phyloP scores from a whole-genome alignment of 1,140 invertebrate species.

The Cotesia typhae region DNA sequence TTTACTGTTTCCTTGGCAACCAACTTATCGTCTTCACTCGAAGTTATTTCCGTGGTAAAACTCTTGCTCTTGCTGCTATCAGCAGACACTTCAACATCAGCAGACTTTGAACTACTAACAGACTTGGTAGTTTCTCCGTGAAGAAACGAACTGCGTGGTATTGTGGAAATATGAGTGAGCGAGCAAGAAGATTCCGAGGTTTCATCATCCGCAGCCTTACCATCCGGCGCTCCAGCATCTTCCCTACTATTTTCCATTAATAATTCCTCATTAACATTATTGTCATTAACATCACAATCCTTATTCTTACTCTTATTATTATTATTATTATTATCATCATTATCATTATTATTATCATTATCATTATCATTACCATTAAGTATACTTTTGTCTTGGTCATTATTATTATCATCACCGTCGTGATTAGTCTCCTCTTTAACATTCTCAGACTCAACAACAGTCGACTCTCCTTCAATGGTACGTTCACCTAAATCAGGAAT shows the following conservation, averaged over 20 bases:
- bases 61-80: too few species aligned
- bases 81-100: neutral
- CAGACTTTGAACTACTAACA: neutral
- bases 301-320: too few species aligned
- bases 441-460: constrained; percentile 22
- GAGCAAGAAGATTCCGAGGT: constrained; percentile 52
- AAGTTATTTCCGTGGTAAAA: too few species aligned
- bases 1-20: too few species aligned
- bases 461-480: constrained; percentile 50
- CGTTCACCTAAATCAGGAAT: constrained; percentile 37
- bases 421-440: too few species aligned
- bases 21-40: too few species aligned
- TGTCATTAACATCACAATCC: too few species aligned
- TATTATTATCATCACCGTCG: too few species aligned
- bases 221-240: constrained; percentile 81
- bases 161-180: constrained; percentile 54
- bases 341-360: too few species aligned
- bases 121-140: constrained; percentile 65
- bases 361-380: too few species aligned
- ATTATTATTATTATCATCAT: too few species aligned
- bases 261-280: neutral
- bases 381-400: too few species aligned
- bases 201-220: constrained; percentile 79
- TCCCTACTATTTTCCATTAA: constrained; percentile 69
- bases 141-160: constrained; percentile 76